A percentile compares a stretch with the other conserved stretches of the same genome.
Conservation (phyloP, 2,797 vertebrate genomes). For the Cyprinodon diabolis region DNA sequence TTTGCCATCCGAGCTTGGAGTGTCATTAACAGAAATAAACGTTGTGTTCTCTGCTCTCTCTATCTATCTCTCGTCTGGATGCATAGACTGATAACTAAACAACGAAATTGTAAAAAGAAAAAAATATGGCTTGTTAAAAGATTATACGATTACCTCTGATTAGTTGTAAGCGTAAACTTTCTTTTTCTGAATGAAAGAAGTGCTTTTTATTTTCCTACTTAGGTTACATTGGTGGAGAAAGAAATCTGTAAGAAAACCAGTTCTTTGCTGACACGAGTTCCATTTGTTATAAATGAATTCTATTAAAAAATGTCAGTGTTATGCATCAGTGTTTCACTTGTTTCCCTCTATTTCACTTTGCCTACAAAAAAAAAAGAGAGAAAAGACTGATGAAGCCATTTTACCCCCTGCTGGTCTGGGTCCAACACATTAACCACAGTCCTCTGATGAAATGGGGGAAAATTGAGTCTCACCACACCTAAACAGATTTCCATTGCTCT, state of each 20-base stretch:
- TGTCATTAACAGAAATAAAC: conserved; percentile 97
- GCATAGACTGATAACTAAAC: conserved; percentile 97
- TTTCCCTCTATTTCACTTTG: conserved; percentile 70
- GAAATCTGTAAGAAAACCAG: conserved; percentile 99
- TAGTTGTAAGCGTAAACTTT: conserved; percentile 99
- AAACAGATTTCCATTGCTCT: conserved; percentile 70
- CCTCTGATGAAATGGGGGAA: conserved; percentile 59
- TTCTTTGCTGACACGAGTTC: conserved; percentile 99
- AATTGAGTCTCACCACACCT: conserved; percentile 68
- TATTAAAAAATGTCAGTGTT: conserved; percentile 99
- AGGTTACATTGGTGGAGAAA: conserved; percentile 99
- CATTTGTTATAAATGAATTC: conserved; percentile 99
- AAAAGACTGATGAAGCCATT: conserved; percentile 75
- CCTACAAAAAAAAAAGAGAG: conserved; percentile 21
- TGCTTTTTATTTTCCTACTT: conserved; percentile 99
- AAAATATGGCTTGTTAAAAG: conserved; percentile 96
- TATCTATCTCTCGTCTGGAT: conserved; percentile 93
- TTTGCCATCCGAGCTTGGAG: conserved; percentile 96
- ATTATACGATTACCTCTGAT: conserved; percentile 99
- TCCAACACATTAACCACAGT: conserved; percentile 72
- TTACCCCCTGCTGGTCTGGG: conserved; percentile 70
- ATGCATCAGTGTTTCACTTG: conserved; percentile 88
- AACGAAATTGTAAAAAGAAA: conserved; percentile 87
- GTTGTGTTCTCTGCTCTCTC: conserved; percentile 99
- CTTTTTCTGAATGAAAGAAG: conserved; percentile 98